Conservation (phyloP, 1,140 invertebrate genomes). For the Palaemon carinicauda region DNA sequence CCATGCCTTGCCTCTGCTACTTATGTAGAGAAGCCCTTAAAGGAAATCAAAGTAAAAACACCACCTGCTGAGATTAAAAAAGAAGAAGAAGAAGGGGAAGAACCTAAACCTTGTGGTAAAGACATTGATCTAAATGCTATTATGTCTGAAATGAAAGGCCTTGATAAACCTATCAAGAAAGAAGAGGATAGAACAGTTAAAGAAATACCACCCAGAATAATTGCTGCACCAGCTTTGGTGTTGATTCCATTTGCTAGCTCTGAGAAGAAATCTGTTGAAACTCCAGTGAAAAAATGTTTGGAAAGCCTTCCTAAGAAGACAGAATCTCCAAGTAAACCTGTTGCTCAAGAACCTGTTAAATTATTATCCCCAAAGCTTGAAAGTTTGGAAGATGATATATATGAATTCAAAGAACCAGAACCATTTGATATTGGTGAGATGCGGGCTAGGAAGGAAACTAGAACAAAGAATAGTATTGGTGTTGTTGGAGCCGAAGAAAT, state of each 20-base stretch:
- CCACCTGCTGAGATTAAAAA: slow-evolving; percentile 24
- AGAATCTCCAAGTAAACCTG: slow-evolving; percentile 35
- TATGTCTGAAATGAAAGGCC: slow-evolving; percentile 59
- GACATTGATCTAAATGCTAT: slow-evolving; percentile 59
- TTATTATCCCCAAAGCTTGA: slow-evolving; percentile 33
- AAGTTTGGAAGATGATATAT: slow-evolving; percentile 56
- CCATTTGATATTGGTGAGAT: slow-evolving; percentile 58
- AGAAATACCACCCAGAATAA: slow-evolving; percentile 31
- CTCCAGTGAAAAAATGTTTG: slow-evolving; percentile 36
- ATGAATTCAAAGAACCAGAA: slow-evolving; percentile 59
- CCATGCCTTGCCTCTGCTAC: background rate
- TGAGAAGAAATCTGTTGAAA: slow-evolving; percentile 49
- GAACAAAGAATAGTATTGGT: slow-evolving; percentile 46
- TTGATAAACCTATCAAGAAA: slow-evolving; percentile 59
- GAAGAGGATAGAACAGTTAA: slow-evolving; percentile 51
- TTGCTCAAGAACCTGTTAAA: slow-evolving; percentile 23
- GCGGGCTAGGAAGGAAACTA: slow-evolving; percentile 52
- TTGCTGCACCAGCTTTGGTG: slow-evolving; percentile 27
- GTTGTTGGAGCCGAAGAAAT: slow-evolving; percentile 52
- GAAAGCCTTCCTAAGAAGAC: slow-evolving; percentile 47
- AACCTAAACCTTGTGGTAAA: slow-evolving; percentile 53
- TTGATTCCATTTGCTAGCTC: background rate
- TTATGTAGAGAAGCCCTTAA: background rate
- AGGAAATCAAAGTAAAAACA: slow-evolving; percentile 21
- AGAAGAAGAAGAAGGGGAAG: slow-evolving; percentile 6